Evolutionary conservation across 1,140 invertebrate species (phyloP), one percentile per base, ranked within the genome.

Genomic region (Drosophila jambulina): DNA sequence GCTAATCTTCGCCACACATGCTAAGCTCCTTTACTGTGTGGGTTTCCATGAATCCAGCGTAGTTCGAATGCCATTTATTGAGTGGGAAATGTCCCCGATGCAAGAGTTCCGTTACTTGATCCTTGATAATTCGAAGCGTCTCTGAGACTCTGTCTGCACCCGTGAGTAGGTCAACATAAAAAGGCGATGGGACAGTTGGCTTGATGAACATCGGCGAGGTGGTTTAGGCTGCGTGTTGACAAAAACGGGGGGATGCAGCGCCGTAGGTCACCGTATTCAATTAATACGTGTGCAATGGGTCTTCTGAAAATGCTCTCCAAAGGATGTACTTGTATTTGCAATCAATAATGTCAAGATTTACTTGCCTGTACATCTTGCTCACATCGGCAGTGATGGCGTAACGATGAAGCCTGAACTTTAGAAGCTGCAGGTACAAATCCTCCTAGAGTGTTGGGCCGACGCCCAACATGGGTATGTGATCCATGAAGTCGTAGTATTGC

Each of bases 251-350:
- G n/a, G n/a, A 0, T 42, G 40, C n/a, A 19, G n/a, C 19, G 40
- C n/a, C 40, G 17, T 42, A 42, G n/a, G 40, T 19, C 8, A 19
- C n/a, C 3, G 40, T 42, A 42, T 42, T 42, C n/a, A 64, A 13
- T 21, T 64, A 15, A 38, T 38, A 38, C 15, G 36, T 38, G 15
- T 9, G 36, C 36, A 38, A 2, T 3, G 36, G 12, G 15, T 38
- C 5, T 17, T 38, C 46, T 19, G 61, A 36, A 29, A 60, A 49
- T 69, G 40, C 42, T 58, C 92, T 71, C 93, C 94, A 94, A 9
- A 94, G 38, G 21, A 94, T 94, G 49, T 84, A 68, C 68, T 94
- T 93, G 48, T 88, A 92, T 32, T 92, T 76, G 13, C 46, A 15
- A 32, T 29, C 13, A 21, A 29, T 34, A 19, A 43, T 32, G n/a